Conservation (phyloP, 2,888 invertebrate genomes). For the Drosophila tanythrix region DNA sequence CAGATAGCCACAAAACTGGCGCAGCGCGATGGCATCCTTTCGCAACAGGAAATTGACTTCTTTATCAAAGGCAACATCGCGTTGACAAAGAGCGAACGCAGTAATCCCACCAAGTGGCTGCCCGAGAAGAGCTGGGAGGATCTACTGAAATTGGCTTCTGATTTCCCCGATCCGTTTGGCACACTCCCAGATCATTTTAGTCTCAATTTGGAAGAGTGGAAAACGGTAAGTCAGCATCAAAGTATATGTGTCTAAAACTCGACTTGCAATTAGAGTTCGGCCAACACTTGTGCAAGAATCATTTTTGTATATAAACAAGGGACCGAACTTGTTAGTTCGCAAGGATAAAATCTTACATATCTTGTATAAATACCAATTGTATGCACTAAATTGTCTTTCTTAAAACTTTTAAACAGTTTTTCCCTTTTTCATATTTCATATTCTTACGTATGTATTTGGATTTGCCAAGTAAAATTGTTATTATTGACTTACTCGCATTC, state of each 20-base stretch:
- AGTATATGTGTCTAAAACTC: background rate
- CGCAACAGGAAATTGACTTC: slow-evolving; percentile 92
- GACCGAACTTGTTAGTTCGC: background rate
- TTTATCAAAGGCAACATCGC: slow-evolving; percentile 95
- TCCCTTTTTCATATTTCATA: background rate
- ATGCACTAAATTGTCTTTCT: no score
- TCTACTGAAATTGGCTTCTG: slow-evolving; percentile 89
- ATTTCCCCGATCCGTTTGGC: slow-evolving; percentile 89
- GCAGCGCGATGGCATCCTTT: slow-evolving; percentile 88
- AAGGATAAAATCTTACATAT: no score
- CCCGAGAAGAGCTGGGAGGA: slow-evolving; percentile 93
- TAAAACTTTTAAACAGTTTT: background rate
- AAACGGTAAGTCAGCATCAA: slow-evolving; percentile 86
- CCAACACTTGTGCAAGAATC: background rate
- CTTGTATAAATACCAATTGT: no score
- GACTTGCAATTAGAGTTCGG: no score
- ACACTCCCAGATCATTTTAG: slow-evolving; percentile 88
- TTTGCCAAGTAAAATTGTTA: background rate
- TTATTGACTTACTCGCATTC: background rate
- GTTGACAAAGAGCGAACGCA: slow-evolving; percentile 89
- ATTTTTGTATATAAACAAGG: background rate
- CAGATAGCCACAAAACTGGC: slow-evolving; percentile 95
- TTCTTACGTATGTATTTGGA: background rate
- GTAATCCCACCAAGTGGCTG: slow-evolving; percentile 91
- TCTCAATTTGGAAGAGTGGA: slow-evolving; percentile 87